Evolutionary conservation across 2,888 invertebrate genomes (phyloP), one percentile per base, ranked within the genome.

Genomic region (Volucella zonaria): DNA sequence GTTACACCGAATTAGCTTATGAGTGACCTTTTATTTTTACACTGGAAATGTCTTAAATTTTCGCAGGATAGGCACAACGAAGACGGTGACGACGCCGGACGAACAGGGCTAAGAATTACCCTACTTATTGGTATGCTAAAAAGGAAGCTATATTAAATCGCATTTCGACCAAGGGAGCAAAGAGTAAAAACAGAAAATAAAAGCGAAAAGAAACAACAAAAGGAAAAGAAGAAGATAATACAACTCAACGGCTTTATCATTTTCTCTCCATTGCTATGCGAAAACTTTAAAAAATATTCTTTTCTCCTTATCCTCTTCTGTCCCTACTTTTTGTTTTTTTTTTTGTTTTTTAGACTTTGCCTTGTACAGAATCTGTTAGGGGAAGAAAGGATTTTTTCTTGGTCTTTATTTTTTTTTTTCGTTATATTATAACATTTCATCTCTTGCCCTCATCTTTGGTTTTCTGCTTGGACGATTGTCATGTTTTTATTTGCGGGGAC

Each of bases 231-330:
- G 51, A 18, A 15, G 51, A 15, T 43, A 76, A 38, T 61, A 59
- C 59, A 45, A 54, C 61, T 61, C 64, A 66, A 82, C 77, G 77
- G 71, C 51, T 71, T 82, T 82, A 77, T 82, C 71, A 77, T 82
- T 31, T 31, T 59, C 66, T 43, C 45, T n/a, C 59, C 70, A 71
- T 58, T 70, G 64, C 58, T 71, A 14, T 18, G 67, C 49, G 43
- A 77, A 62, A 56, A 82, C 45, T 73, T 82, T 59, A 51, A 73
- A 49, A 66, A 59, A 73, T 67, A 61, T 56, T 45, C 76, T 77
- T 71, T 67, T 49, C 49, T 18, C 12, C 15, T 23, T 67, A 54
- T 54, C 45, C 67, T 14, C 31, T 31, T 31, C 31, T 14, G 42
- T 51, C 62, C 67, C 59, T 61, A 38, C 12, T 38, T 4, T 31